Percentiles rank a stretch among this genome's conserved stretches.
Conservation (phyloP, 2,113 vertebrate genomes). For the Dicaeum eximium region DNA sequence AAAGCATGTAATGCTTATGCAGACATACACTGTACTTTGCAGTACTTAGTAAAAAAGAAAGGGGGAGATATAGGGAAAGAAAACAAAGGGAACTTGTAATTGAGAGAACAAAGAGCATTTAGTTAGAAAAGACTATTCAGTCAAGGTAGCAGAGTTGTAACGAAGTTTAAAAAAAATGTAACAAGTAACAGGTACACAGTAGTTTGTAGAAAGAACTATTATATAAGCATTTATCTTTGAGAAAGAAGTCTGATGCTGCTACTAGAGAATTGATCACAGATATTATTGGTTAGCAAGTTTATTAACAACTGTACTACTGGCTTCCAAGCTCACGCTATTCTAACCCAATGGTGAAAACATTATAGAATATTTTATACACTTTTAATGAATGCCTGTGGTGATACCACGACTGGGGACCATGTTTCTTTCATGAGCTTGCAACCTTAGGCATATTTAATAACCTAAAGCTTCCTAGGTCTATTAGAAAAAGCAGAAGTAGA, state of each 20-base stretch:
- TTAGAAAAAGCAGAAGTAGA: not conserved
- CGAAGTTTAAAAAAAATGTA: not conserved
- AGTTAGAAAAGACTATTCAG: not conserved
- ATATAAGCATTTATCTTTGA: not conserved
- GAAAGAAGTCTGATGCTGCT: not conserved
- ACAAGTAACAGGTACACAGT: not conserved
- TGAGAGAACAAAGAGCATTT: not conserved
- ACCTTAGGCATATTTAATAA: not conserved
- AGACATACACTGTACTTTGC: not conserved
- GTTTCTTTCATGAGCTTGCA: not conserved
- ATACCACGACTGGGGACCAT: not conserved
- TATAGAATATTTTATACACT: not conserved
- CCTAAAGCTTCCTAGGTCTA: not conserved
- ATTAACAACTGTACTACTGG: not conserved
- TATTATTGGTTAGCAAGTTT: not conserved
- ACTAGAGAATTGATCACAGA: not conserved
- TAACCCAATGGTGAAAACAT: not conserved
- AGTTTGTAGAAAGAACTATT: not conserved
- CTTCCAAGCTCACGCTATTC: not conserved
- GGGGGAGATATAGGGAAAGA: not conserved
- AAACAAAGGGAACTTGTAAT: not conserved
- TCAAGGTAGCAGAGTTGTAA: not conserved
- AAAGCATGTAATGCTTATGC: not conserved
- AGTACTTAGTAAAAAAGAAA: not conserved
- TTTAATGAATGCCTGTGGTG: too few species aligned